Evolutionary conservation across 35 echinoderm and acorn worm genomes (phyloP), one percentile per base, ranked within the genome.

Genomic region (Hemicentrotus pulcherrimus): DNA sequence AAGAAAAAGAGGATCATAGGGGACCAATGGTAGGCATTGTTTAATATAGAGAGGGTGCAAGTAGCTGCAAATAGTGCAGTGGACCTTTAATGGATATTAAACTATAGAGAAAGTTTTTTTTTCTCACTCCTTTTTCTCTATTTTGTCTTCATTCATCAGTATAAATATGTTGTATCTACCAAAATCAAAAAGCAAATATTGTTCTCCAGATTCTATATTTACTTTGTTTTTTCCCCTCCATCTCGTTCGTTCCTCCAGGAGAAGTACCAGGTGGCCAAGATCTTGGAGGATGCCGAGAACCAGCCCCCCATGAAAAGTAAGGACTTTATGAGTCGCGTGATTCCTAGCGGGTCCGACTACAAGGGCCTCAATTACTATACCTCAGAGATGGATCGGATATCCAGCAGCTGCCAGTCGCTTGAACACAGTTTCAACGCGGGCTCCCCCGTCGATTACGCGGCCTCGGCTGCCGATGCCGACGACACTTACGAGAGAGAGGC

Each of bases 241-340:
- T 92, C 31, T 85, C 48, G 30, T 32, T 85, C 48, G 30, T 32
- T 31, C 31, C 91, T 86, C 15, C 70, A 98, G 97, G 94, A 98
- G 90, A 94, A 94, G 47, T 98, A 92, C 95, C 97, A 98, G 90
- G 96, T 98, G 2, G 92, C 96, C 10, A 96, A 95, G 95, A 95
- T 96, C 92, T 88, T 98, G 94, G 97, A 96, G 30, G 95, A 95
- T 11, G 97, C 97, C 30, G 52, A 94, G 61, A 94, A 86, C 47
- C 95, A 94, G 91, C 94, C 91, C 16, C 94, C 97, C 0, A 91
- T 98, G 50, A 35, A 95, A 96, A 86, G 96, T 98, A 98, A 98
- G 97, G 97, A 94, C 46, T 58, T 93, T 58, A 93, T 93, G 91
- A 93, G 32, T 50, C 45, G 91, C 19, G n/a, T 93, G 46, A 33